Evolutionary conservation across 2,888 invertebrate species (phyloP).

Genomic region (Allolobophora icterica): DNA sequence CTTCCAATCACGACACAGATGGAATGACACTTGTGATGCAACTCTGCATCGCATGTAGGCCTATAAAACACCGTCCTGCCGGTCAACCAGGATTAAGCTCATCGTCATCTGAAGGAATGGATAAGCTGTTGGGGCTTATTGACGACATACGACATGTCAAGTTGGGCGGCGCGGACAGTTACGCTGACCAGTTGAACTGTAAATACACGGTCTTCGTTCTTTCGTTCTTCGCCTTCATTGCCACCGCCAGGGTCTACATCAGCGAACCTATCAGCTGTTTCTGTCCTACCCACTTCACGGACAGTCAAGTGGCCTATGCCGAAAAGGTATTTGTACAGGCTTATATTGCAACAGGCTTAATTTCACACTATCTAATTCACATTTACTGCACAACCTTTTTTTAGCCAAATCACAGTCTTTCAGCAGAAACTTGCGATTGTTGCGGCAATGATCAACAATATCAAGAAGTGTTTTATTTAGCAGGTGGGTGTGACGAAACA

Average conservation of each 20-base stretch:
- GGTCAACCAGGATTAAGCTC: background rate
- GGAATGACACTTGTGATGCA: background rate
- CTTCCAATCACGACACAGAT: background rate
- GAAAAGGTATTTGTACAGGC: slow-evolving; percentile 3
- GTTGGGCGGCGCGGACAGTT: slow-evolving; percentile 46
- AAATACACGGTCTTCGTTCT: slow-evolving; percentile 44
- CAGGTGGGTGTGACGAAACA: too few species aligned
- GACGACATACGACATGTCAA: slow-evolving; percentile 23
- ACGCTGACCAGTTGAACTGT: slow-evolving; percentile 45
- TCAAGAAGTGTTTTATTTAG: too few species aligned
- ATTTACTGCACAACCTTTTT: too few species aligned
- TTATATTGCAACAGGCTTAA: too few species aligned
- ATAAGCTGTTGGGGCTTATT: background rate
- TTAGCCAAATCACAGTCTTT: too few species aligned
- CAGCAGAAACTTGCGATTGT: too few species aligned
- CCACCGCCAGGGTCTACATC: slow-evolving; percentile 44
- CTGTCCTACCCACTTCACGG: slow-evolving; percentile 46
- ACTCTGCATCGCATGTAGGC: background rate
- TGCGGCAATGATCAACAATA: too few species aligned
- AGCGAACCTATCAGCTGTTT: slow-evolving; percentile 47
- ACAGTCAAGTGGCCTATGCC: background rate
- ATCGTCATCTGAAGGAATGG: background rate
- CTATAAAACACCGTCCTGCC: background rate
- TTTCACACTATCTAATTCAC: too few species aligned
- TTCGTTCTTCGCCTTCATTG: slow-evolving; percentile 40